Evolutionary conservation across 2,888 invertebrate genomes (phyloP).

Genomic region (Biston betularia): DNA sequence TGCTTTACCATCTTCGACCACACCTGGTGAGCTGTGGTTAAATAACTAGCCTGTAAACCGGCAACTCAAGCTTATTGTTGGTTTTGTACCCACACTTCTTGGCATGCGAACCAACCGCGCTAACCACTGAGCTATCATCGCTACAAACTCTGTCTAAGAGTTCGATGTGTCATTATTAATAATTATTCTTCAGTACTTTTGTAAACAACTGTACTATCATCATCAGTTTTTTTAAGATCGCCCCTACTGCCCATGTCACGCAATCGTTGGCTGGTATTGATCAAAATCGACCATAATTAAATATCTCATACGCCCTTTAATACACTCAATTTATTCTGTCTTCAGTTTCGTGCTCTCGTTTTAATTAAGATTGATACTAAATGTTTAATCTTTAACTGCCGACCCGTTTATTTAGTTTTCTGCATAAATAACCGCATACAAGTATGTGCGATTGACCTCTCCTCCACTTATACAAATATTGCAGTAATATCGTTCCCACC

Average conservation of each 20-base stretch:
- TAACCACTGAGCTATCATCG: too few species aligned
- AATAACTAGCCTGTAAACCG: neutral
- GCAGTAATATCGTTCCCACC: slow-evolving; percentile 50
- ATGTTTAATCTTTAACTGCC: slow-evolving; percentile 60
- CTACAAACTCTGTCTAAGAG: neutral
- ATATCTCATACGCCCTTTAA: slow-evolving; percentile 80
- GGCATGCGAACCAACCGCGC: too few species aligned
- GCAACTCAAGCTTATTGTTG: neutral
- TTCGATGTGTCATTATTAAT: neutral
- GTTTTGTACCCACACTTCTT: too few species aligned
- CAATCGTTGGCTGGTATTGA: slow-evolving; percentile 70
- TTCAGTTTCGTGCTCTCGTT: slow-evolving; percentile 60
- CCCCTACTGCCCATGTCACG: slow-evolving; percentile 74
- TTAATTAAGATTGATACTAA: slow-evolving; percentile 83
- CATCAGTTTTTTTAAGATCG: slow-evolving; percentile 62
- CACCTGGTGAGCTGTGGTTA: too few species aligned
- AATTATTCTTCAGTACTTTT: slow-evolving; percentile 39
- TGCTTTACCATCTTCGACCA: too few species aligned
- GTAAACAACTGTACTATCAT: slow-evolving; percentile 50
- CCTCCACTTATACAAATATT: slow-evolving; percentile 19
- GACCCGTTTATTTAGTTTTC: slow-evolving; percentile 46
- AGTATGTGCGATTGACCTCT: slow-evolving; percentile 57
- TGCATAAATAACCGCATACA: slow-evolving; percentile 50
- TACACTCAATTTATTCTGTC: slow-evolving; percentile 79
- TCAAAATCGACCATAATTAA: slow-evolving; percentile 81